Evolutionary conservation across 2,113 vertebrate genomes (phyloP), one percentile per base, ranked within the genome.

Genomic region (Hippolais icterina): DNA sequence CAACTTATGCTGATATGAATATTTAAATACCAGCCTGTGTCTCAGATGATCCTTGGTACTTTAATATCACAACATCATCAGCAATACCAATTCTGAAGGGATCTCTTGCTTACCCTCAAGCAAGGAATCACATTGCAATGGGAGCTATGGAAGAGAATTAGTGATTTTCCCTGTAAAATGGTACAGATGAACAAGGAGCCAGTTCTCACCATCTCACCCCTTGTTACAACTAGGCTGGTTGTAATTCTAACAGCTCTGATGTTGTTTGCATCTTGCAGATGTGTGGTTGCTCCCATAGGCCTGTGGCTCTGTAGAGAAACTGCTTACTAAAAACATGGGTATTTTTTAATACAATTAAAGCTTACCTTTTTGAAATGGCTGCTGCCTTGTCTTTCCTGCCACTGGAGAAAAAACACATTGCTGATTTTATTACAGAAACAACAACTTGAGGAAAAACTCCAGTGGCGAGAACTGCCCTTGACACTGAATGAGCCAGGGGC

Each of bases 311-410:
- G 50, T 93, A 92, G 94, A 96, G 31, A 97, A 97, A 91, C 95
- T 98, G 97, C 97, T 97, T 97, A 97, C 69, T 95, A 96, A 96
- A 90, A 96, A 95, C 61, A 31, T 83, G 63, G 81, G 64, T 92
- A 72, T 97, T 98, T 98, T 98, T 95, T 42, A 94, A 95, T 92
- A 96, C 86, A 89, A 98, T 98, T 98, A 98, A 98, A 98, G 94
- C 90, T 93, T 97, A 96, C 96, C 96, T 97, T 98, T 98, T 97
- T 95, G 64, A 97, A 96, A 97, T 42, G 95, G 93, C 60, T 95
- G 82, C 79, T 83, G 79, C 82, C 78, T 92, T 91, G 83, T 96
- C 81, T 85, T 92, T 96, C 76, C 68, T 92, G 86, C 53, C 87
- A n/a, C 66, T 72, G 79, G 83, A 89, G 49, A 39, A 85, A 83